Evolutionary conservation across 1,140 invertebrate genomes (phyloP), one percentile per base, ranked within the genome.

Genomic region (Mesaphorura yosii): DNA sequence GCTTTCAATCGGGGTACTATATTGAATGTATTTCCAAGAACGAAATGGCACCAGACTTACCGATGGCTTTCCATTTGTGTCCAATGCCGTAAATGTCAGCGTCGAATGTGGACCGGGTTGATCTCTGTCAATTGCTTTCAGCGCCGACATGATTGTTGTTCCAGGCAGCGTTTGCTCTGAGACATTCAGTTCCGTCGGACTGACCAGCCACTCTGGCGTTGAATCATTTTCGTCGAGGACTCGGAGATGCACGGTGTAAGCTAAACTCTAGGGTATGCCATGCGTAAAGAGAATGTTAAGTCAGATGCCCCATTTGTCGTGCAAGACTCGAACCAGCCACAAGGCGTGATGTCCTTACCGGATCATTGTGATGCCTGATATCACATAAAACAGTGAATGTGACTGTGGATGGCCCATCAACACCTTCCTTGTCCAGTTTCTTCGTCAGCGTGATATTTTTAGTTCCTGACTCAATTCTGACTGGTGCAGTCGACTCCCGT

Each of bases 151-250:
- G 1, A 63, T 55, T 15, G 61, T 57, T 1, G 57, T 55, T 17
- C 61, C 57, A 31, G 57, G 61, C 1, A 63, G 45, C n/a, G 61
- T 63, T 40, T 63, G 61, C 31, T 63, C 61, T 2, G 55, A 57
- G 12, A 63, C 52, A 28, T 63, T 63, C n/a, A 59, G 28, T 6
- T 37, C 26, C 26, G 49, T 51, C 12, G 61, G 61, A 17, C 55
- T 55, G 4, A 42, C 47, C 20, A 59, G 50, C 51, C 58, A 59
- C 37, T 38, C 34, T 6, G 61, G 61, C 6, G 19, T 45, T 29
- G 91, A 91, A 69, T 93, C 88, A 68, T 93, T 93, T 19, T 84
- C 87, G 71, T 93, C 89, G 22, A 82, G 88, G n/a, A 92, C 87
- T 55, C 88, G 75, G 40, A 93, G 84, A 64, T 87, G 88, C 22